These are phyloP conservation scores for Parthenolecanium corni DNA, from an alignment of 2,888 invertebrate genomes.

Conservation along the genomic window DNA sequence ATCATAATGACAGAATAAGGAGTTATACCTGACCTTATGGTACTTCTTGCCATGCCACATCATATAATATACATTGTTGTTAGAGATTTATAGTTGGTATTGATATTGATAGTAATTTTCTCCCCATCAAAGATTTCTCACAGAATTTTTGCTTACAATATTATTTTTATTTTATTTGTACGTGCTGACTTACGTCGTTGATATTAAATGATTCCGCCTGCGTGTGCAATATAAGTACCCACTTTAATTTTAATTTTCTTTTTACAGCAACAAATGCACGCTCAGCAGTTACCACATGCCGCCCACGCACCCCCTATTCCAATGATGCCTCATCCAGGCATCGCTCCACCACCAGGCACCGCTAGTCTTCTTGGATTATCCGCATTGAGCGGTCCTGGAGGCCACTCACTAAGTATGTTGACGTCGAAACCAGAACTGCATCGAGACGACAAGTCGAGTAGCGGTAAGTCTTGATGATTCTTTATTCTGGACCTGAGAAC, in stretches of 20 bases:
- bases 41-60: no score
- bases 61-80: no score
- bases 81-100: no score
- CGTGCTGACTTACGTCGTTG: no score
- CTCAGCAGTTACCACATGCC: conserved; percentile 56
- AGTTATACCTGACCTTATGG: no score
- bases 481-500: background rate
- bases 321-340: conserved; percentile 56
- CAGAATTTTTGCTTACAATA: no score
- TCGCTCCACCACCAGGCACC: conserved; percentile 46
- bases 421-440: conserved; percentile 65
- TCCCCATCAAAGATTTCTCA: no score
- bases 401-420: conserved; percentile 64
- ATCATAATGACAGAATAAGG: no score
- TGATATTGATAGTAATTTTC: no score
- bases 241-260: conserved; percentile 1
- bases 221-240: no score
- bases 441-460: conserved; percentile 58
- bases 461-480: conserved; percentile 47
- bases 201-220: no score
- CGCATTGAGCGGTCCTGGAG: conserved; percentile 49
- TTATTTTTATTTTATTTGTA: no score
- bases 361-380: conserved; percentile 43
- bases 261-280: conserved; percentile 82
- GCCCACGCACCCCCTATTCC: conserved; percentile 55